Evolutionary conservation across 2,888 invertebrate genomes (phyloP).

Genomic region (Cephus sareptanus): DNA sequence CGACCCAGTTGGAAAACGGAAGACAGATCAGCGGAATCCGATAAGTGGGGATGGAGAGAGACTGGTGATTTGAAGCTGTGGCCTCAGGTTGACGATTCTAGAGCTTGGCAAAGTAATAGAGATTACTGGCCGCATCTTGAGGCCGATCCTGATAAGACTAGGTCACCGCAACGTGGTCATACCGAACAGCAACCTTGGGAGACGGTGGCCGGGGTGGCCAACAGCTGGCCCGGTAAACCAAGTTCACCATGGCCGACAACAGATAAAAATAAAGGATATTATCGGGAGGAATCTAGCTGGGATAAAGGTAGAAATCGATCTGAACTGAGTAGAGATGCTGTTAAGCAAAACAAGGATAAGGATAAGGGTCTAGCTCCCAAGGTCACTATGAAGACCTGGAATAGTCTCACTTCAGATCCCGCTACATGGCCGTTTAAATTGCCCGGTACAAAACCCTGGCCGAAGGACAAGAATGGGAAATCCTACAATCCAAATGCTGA

Average conservation of each 20-base stretch:
- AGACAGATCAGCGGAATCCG: constrained; percentile 14
- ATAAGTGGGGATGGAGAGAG: constrained; percentile 37
- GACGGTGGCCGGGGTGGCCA: background rate
- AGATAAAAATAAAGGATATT: constrained; percentile 24
- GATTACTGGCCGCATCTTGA: constrained; percentile 17
- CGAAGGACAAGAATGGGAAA: constrained; percentile 57
- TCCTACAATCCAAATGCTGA: constrained; percentile 60
- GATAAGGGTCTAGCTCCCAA: constrained; percentile 33
- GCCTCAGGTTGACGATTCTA: constrained; percentile 29
- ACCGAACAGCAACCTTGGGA: constrained; percentile 20
- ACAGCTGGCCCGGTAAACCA: background rate
- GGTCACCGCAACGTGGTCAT: background rate
- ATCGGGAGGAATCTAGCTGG: constrained; percentile 10
- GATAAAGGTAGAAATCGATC: constrained; percentile 27
- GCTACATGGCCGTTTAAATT: constrained; percentile 60
- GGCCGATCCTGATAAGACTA: background rate
- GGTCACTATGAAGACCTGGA: constrained; percentile 54
- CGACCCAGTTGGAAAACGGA: constrained; percentile 36
- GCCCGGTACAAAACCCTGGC: constrained; percentile 57
- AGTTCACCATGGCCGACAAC: constrained; percentile 23
- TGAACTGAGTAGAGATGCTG: constrained; percentile 7
- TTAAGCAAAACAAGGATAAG: background rate
- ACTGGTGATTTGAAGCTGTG: constrained; percentile 29
- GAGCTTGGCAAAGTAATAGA: constrained; percentile 24
- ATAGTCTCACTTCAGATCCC: constrained; percentile 56